Base-by-base conservation (phyloP, 2,113 vertebrate genomes). In the Pomatorhinus ruficollis region DNA sequence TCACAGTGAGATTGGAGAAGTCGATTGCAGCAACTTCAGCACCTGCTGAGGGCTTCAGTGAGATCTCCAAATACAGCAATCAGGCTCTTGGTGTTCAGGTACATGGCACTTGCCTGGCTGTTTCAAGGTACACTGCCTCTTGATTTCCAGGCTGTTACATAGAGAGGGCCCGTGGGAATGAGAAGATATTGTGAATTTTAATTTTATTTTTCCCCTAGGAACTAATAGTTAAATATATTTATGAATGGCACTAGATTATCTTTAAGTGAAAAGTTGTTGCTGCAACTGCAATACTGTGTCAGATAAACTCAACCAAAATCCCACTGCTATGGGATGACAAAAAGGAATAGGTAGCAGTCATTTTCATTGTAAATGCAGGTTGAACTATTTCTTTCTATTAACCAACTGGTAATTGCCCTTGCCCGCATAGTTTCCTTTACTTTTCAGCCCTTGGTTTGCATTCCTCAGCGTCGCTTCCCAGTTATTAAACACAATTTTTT, bases 401-500 rank as follows among this genome's bases (percentile, higher is more conserved):
- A 54, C 68, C 66, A 33, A 11, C 39, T 37, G 37, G 61, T 91
- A 95, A 64, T 89, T 91, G 61, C 37, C 65, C 40, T 82, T 81
- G 74, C 87, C 87, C 45, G 6, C 93, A 60, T 92, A 91, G 91
- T 89, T 95, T 96, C 89, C 80, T 95, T 96, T 91, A 71, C 69
- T 84, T 95, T 90, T 87, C 77, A 89, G 77, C 45, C 31, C 40
- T 84, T 40, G 12, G 6, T 84, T 83, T 52, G 76, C 76, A 44
- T 96, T 96, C 91, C 90, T 93, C 40, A 61, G 83, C 1, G 13
- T 91, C 1, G 18, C 93, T 94, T 91, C 91, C 93, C 44, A 45
- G 93, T 96, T 89, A 89, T 95, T 95, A 96, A 91, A 57, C 16
- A 30, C 89, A 91, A 14, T 85, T 91, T 95, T 92, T 93, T 63